Evolutionary conservation across 2,888 invertebrate species (phyloP).

Genomic region (Synergus japonicus): DNA sequence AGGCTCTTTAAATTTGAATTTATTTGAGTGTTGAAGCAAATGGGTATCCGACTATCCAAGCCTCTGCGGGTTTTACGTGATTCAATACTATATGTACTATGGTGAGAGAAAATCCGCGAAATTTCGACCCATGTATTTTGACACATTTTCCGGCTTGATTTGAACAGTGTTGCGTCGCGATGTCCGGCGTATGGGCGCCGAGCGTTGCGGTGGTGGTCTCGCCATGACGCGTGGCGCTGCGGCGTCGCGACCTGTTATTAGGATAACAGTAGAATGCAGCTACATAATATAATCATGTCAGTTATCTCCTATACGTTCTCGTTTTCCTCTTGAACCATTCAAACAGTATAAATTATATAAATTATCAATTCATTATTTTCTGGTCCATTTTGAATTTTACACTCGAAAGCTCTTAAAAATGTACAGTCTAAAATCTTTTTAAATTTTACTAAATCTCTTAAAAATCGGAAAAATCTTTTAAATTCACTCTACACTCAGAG

Average conservation of each 20-base stretch:
- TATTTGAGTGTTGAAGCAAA: neutral
- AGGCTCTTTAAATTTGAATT: neutral
- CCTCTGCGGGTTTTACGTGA: neutral
- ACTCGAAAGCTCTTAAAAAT: too few relatives aligned
- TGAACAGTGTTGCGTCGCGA: constrained; percentile 65
- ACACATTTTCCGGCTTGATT: constrained; percentile 44
- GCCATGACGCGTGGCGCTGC: constrained; percentile 76
- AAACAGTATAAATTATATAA: neutral
- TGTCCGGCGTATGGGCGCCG: constrained; percentile 70
- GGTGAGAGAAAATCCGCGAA: too few relatives aligned
- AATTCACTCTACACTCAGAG: too few relatives aligned
- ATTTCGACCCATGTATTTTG: neutral
- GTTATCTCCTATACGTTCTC: neutral
- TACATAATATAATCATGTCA: neutral
- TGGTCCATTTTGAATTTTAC: constrained; percentile 12
- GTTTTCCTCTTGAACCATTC: neutral
- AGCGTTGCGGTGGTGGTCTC: constrained; percentile 73
- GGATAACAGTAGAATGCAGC: constrained; percentile 60
- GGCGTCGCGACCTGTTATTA: constrained; percentile 71
- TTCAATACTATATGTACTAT: neutral
- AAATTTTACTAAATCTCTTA: too few relatives aligned
- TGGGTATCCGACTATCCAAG: neutral
- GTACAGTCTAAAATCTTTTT: too few relatives aligned
- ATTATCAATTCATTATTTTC: constrained; percentile 1
- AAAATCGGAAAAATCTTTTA: too few relatives aligned